Evolutionary conservation across 2,797 vertebrate genomes (phyloP), one percentile per base, ranked within the genome.

Genomic region (Gorsachius magnificus): DNA sequence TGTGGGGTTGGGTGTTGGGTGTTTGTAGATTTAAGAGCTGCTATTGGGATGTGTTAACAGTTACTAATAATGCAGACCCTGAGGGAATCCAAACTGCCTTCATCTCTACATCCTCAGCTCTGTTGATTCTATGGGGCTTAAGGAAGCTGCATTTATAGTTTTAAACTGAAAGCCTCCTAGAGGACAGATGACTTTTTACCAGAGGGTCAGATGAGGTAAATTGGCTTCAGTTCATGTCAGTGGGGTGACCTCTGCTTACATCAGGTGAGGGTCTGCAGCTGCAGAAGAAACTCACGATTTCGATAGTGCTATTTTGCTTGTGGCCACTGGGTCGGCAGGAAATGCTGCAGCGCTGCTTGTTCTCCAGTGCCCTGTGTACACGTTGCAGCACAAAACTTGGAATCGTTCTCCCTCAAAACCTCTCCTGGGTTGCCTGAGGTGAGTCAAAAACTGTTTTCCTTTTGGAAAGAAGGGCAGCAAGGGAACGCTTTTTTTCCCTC

Each of bases 381-480:
- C 43, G 38, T 60, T 58, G 65, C 83, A 92, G 66, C 31, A 53
- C 3, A 24, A 69, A 95, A 89, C 61, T 60, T 89, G 87, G 93
- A 46, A 14, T 83, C 65, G 1, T n/a, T 61, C 69, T 94, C 43
- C 20, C 58, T 94, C 29, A 29, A 58, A 96, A 93, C 53, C 38
- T 83, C 24, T 89, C 83, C 54, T 92, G 58, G 91, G 68, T 96
- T 92, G 72, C 58, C 60, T 95, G 68, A 97, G 94, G 92, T 96
- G 85, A 96, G 48, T 71, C 41, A 64, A 33, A 50, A 16, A 7
- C 68, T 94, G 75, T 78, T 95, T 93, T 94, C 21, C 18, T 91
- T 91, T 92, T 60, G 35, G 50, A 76, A 56, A 77, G n/a, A 87
- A 69, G 53, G 53, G 65, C 51, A 91, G 66, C 24, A 75, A 83